phyloP scores from a whole-genome alignment of 2,797 vertebrate genomes.

The Sebastes jordani region DNA sequence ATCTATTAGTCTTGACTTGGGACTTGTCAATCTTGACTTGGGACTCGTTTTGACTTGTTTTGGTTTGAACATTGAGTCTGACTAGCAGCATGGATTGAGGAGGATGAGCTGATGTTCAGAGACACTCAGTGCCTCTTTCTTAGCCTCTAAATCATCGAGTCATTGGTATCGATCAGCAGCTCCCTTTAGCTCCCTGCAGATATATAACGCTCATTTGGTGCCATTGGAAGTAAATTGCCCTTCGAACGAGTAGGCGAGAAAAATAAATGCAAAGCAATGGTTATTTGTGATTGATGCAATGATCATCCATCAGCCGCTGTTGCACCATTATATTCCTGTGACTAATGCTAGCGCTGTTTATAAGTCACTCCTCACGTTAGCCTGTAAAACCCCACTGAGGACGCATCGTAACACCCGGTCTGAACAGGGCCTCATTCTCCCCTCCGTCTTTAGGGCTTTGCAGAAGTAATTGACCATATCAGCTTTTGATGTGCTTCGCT shows the following conservation, averaged over 20 bases:
- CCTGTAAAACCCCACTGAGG: not conserved
- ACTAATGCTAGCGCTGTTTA: not conserved
- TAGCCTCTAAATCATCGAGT: conserved; percentile 14
- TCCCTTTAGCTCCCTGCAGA: conserved; percentile 8
- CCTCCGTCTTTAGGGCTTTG: conserved; percentile 31
- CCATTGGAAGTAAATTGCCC: not conserved
- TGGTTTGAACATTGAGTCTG: not conserved
- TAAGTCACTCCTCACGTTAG: not conserved
- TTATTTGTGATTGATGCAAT: not conserved
- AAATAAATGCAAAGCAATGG: not conserved
- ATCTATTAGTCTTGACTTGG: too few species aligned
- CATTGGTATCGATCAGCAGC: conserved; percentile 29
- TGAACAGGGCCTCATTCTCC: not conserved
- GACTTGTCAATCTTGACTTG: too few species aligned
- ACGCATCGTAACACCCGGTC: too few species aligned
- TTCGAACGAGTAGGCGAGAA: not conserved
- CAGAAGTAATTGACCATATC: conserved; percentile 58
- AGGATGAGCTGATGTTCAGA: not conserved
- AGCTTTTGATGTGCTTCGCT: conserved; percentile 55
- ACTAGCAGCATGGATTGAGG: not conserved
- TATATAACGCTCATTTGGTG: conserved; percentile 9
- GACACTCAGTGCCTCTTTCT: not conserved
- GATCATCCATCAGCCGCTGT: not conserved
- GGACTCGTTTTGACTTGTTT: not conserved
- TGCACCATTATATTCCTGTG: not conserved